Base-by-base conservation (phyloP, 1,140 invertebrate species). In the Agrilus planipennis region DNA sequence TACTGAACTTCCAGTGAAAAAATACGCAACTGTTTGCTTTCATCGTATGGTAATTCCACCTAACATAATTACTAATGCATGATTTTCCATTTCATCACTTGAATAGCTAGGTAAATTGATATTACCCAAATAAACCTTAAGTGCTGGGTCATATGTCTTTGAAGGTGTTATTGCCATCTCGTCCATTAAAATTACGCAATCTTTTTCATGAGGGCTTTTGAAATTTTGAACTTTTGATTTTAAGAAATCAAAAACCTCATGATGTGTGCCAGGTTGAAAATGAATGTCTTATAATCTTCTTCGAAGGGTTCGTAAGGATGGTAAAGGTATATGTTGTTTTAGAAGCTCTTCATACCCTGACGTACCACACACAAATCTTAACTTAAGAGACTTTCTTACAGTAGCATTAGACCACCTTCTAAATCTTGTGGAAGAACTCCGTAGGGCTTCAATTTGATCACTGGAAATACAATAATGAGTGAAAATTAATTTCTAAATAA, bases 1-100 rank as follows among this genome's bases (percentile, higher is more conserved):
- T 5, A 30, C 5, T 4, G 28, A 30, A 4, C 15, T 4, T 30
- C 28, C 28, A 30, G 5, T 25, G n/a, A 11, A 6, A 25, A 25
- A 5, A 25, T 25, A 6, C n/a, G 5, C n/a, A 6, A 11, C 5
- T 25, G 22, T 25, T 25, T 25, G 5, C n/a, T 11, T 11, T 7
- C n/a, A 25, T 25, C 22, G 22, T n/a, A n/a, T n/a, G n/a, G n/a
- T n/a, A n/a, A 47, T 21, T n/a, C 45, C 45, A 10, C 19, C 41
- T 23, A 47, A 20, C 41, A 47, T 43, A 35, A 47, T 32, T n/a
- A 47, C 45, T 10, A 43, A 19, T 17, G 35, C 31, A 30, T 47
- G 45, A n/a, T 35, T 43, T 18, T 41, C 40, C 10, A 35, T 28
- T 21, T 41, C 45, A 7, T 14, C 4, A 41, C n/a, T n/a, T n/a